Base-by-base conservation (phyloP, 1,140 invertebrate genomes). In the Latrodectus geometricus region DNA sequence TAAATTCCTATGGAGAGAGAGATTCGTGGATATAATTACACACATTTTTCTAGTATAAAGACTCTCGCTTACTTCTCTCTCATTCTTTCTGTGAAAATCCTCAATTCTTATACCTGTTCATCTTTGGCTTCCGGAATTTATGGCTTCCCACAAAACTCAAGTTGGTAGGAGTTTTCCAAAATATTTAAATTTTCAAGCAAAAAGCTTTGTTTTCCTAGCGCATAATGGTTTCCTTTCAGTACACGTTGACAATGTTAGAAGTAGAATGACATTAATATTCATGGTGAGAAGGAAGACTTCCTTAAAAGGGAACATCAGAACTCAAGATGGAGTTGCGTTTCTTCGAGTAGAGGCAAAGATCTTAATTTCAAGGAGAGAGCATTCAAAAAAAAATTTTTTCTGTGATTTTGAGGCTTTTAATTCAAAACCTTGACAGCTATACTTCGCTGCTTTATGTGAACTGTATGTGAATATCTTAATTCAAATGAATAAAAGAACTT, bases 401-500 rank as follows among this genome's bases (percentile, higher is more conserved):
- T 2, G 17, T 11, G 68, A 69, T 86, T 86, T 86, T 77, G 35
- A 0, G 50, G 70, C 35, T 70, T 86, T 86, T 86, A 86, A 86
- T 86, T 77, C 75, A 86, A 86, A 86, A 77, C 70, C 65, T 56
- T 86, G 83, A 86, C 83, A 86, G 74, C 72, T 86, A 70, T 56
- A 49, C 56, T 21, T 75, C 73, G 17, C 17, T 56, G 20, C 61
- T 84, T 84, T 49, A 50, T 86, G 70, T 65, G 54, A 56, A 35
- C 48, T 69, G 83, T 78, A 69, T 74, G 49, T 86, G 83, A 69
- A 86, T 86, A 86, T 86, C 77, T 86, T 72, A 86, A 73, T 77
- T 86, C 54, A 21, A 48, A 17, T n/a, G 50, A 72, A 68, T 50
- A 14, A 56, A 48, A 69, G 14, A 69, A 80, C 68, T 23, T 48